These are phyloP conservation scores for Lordiphosa collinella DNA, from an alignment of 1,140 invertebrate species.

Conservation along the genomic window DNA sequence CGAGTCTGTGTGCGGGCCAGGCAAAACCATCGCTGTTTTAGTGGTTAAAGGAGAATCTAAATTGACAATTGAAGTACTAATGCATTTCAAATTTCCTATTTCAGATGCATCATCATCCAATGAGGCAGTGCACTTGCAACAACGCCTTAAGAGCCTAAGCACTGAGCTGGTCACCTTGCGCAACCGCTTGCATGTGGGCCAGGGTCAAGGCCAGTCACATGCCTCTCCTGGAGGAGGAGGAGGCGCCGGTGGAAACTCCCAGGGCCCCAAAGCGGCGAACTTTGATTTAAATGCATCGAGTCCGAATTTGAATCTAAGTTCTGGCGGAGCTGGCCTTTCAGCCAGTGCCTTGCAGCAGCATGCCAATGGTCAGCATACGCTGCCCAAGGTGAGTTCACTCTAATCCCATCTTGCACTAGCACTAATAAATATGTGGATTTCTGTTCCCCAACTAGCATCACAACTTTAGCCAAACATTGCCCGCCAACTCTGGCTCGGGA, in stretches of 20 bases:
- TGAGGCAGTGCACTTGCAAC: constrained; percentile 94
- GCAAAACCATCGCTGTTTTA: too few species aligned
- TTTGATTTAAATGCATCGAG: constrained; percentile 68
- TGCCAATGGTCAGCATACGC: constrained; percentile 44
- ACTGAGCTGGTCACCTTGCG: constrained; percentile 93
- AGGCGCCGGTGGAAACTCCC: constrained; percentile 1
- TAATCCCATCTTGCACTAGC: background rate
- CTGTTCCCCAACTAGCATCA: constrained; percentile 21
- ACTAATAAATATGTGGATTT: background rate
- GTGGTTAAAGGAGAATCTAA: too few species aligned
- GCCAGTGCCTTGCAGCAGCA: constrained; percentile 63
- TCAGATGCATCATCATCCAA: constrained; percentile 95
- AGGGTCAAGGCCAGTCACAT: constrained; percentile 75
- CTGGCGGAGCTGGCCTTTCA: constrained; percentile 25
- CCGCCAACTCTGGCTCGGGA: constrained; percentile 28
- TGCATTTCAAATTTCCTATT: background rate
- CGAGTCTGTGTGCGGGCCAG: too few species aligned
- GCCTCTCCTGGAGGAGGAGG: constrained; percentile 10
- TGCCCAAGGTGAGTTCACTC: constrained; percentile 38
- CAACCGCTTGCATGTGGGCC: constrained; percentile 89
- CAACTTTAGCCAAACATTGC: constrained; percentile 60
- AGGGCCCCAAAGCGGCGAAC: constrained; percentile 39
- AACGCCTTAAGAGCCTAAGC: constrained; percentile 91
- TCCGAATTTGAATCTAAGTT: constrained; percentile 57
- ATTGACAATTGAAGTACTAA: too few species aligned